Evolutionary conservation across 2,113 vertebrate genomes (phyloP), one percentile per base, ranked within the genome.

Genomic region (Trinectes maculatus): DNA sequence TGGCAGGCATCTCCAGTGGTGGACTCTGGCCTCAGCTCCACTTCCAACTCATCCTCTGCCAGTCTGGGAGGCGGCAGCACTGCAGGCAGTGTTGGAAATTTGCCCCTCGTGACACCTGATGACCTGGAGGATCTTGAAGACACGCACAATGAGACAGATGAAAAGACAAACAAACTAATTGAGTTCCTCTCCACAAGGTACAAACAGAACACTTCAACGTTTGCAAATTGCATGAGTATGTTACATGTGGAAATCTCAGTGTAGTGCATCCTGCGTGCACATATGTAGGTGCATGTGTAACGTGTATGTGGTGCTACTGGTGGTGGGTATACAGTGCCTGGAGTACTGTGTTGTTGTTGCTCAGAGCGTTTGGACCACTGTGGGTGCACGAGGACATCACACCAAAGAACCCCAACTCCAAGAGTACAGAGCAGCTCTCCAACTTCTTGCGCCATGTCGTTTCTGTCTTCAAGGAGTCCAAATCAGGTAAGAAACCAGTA

Each of bases 301-400:
- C 82, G 0, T 81, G 22, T 85, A 64, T 75, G 76, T 88, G 89
- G 85, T 91, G 92, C 71, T 91, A 88, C 72, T 84, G 91, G 90
- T 92, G 91, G 87, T 85, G 91, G 87, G 87, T 85, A 88, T 75
- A 79, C 88, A 93, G 91, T 90, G 89, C 89, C 79, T 92, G 90
- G 90, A 92, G 91, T 93, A 90, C 90, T 92, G 90, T 92, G 77
- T 90, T 93, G 71, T 93, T 59, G 58, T 88, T 87, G 92, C 94
- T 83, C 89, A 99, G 98, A 93, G 93, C 95, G 6, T 95, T 95
- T 72, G 98, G 98, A 80, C 97, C 98, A 1, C 95, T 99, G 62
- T 99, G 98, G 98, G 95, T 94, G 88, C 97, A 99, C 25, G 97
- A 99, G 89, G 98, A 99, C 89, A 98, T 99, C 90, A 97, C 96